Base-by-base conservation (phyloP, 2,888 invertebrate species). In the Phalera bucephala region DNA sequence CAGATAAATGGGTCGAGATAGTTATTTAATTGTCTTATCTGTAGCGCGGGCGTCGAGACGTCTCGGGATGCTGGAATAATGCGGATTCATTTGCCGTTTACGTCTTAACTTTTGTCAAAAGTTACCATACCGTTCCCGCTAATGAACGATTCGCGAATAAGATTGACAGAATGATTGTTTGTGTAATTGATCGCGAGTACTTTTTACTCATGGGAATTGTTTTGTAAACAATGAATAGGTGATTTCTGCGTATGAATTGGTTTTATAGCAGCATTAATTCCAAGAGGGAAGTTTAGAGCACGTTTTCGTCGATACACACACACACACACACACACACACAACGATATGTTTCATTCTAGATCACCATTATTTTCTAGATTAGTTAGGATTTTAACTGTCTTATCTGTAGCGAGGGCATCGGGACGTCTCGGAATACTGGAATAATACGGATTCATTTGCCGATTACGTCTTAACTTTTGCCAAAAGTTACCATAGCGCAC, bases 21-120 rank as follows among this genome's bases (percentile, higher is more conserved):
- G 82, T 82, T 84, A 78, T 85, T 83, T 83, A 82, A 84, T 82
- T 80, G 82, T 76, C 74, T 82, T 82, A 81, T 81, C 80, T 76
- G 60, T 61, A 56, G 61, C 64, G 62, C 56, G 64, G 61, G 65
- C 61, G 61, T 63, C 63, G 52, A 42, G 48, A 49, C 57, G 57
- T 63, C 55, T 63, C 53, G 56, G 59, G 52, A 33, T 37, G 51
- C 43, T 45, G 50, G 68, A 75, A 78, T 79, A 80, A 81, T 79
- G 79, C 79, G 71, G 79, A 80, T 82, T 80, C 78, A 75, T 80
- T 80, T 73, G 74, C 68, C 72, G 74, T 79, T 77, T 75, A 74
- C 72, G 72, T 77, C 78, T 77, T 75, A 80, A 81, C 78, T 85
- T 83, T 80, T 76, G 80, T 74, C 76, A 78, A 82, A 80, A 80